Base-by-base conservation (phyloP, 2,888 invertebrate species). In the Drosophila paramelanica region DNA sequence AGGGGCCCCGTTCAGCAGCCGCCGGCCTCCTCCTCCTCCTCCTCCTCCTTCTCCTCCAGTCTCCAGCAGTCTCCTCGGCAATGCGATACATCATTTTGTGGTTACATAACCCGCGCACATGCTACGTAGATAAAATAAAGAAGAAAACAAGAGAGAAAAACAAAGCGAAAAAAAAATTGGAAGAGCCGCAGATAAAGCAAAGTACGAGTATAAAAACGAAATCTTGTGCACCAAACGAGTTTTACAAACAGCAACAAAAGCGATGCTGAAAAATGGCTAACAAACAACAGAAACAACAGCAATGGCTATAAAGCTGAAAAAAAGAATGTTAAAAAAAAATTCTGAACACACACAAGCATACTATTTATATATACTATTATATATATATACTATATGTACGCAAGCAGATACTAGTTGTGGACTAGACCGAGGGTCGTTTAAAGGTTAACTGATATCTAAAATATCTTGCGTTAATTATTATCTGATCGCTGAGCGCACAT, bases 31-130 rank as follows among this genome's bases (percentile, higher is more conserved):
- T 17, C 17, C 17, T 17, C 17, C 17, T 17, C 1, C 5, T 1
- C 14, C 14, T 7, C 1, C 8, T 0, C 5, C 31, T 2, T 25
- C 7, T 8, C 3, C 41, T 23, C 6, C 43, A 41, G 33, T 47
- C 13, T 8, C 14, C 46, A 51, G 59, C 65, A 64, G 61, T 53
- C 71, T 55, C 59, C 71, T 55, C 62, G 75, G 82, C 62, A 88
- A 79, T 86, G 67, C 71, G 86, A 88, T 88, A 82, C 77, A 79
- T 86, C 71, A 79, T 79, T 85, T 73, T 88, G 82, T 73, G 82
- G 82, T 82, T 82, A 79, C 86, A 82, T 88, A 82, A 88, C 77
- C 69, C 73, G 67, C 74, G 86, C 88, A 82, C 88, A 82, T 86
- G 88, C 76, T 85, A 79, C 71, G 73, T 83, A 79, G 71, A 79